A percentile compares a stretch with the other conserved stretches of the same genome.
These are phyloP conservation scores for Ammodytes marinus DNA, from an alignment of 2,113 vertebrate genomes.

Conservation along the genomic window DNA sequence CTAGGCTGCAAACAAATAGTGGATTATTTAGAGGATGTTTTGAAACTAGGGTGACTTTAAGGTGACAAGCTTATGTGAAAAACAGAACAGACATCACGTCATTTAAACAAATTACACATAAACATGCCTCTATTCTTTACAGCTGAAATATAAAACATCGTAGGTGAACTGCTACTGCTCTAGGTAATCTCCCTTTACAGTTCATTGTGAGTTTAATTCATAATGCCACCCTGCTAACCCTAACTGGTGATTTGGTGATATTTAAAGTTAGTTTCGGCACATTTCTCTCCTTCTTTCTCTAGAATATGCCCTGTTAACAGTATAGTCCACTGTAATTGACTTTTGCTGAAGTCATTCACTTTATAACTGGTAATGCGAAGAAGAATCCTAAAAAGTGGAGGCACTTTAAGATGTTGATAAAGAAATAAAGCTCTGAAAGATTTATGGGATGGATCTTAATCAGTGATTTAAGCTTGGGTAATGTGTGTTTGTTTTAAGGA, in stretches of 20 bases:
- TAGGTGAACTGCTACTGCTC: not conserved
- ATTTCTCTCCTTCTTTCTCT: not conserved
- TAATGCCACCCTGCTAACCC: not conserved
- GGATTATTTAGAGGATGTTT: slow-evolving; percentile 41
- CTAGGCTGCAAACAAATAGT: slow-evolving; percentile 61
- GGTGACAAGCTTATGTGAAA: not conserved
- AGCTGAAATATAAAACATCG: slow-evolving; percentile 1
- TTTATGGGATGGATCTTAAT: not conserved
- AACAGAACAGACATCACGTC: slow-evolving; percentile 31
- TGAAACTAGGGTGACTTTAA: slow-evolving; percentile 40
- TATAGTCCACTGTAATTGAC: not conserved
- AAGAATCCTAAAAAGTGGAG: not conserved
- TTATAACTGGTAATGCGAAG: not conserved
- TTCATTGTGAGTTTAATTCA: not conserved
- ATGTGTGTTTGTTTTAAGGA: slow-evolving; percentile 1
- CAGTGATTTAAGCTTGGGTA: not conserved
- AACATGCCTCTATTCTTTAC: slow-evolving; percentile 13
- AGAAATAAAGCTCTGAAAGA: not conserved
- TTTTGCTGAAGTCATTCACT: not conserved
- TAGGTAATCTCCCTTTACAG: not conserved
- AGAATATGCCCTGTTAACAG: not conserved
- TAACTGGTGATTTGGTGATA: slow-evolving; percentile 2
- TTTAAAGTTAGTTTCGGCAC: not conserved
- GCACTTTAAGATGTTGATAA: slow-evolving; percentile 2
- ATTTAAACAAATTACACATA: slow-evolving; percentile 18